Conservation (phyloP, 2,797 vertebrate genomes). For the Xerus rutilus region DNA sequence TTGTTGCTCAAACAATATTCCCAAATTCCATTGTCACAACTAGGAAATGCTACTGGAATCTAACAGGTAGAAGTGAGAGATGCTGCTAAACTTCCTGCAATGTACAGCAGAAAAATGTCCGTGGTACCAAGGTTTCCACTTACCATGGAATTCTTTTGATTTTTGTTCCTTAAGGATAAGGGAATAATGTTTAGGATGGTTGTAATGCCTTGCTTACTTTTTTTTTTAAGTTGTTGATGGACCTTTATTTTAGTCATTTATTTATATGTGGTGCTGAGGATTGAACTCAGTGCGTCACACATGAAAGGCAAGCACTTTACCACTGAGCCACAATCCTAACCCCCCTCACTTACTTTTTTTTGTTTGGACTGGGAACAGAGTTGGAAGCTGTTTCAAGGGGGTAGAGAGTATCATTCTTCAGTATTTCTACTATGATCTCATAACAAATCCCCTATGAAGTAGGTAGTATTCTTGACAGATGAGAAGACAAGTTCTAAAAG, state of each 20-base stretch:
- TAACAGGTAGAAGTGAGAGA: background rate
- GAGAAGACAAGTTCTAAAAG: background rate
- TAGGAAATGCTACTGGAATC: background rate
- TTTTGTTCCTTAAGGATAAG: background rate
- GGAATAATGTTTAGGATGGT: background rate
- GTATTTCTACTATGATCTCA: background rate
- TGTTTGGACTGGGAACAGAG: background rate
- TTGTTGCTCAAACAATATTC: background rate
- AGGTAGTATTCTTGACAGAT: background rate
- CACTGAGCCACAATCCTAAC: too few relatives aligned
- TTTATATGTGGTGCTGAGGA: too few relatives aligned
- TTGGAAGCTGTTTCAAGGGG: background rate
- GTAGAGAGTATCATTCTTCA: background rate
- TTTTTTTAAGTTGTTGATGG: background rate
- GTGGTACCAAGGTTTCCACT: accelerated
- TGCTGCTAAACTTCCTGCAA: background rate
- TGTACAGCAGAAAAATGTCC: background rate
- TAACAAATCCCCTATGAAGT: background rate
- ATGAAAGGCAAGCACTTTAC: too few relatives aligned
- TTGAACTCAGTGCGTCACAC: too few relatives aligned
- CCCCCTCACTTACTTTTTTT: too few relatives aligned
- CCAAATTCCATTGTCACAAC: background rate
- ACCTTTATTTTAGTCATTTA: too few relatives aligned
- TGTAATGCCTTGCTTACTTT: background rate
- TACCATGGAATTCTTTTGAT: background rate